Evolutionary conservation across 1,140 invertebrate genomes (phyloP).

Genomic region (Catajapyx aquilonaris): DNA sequence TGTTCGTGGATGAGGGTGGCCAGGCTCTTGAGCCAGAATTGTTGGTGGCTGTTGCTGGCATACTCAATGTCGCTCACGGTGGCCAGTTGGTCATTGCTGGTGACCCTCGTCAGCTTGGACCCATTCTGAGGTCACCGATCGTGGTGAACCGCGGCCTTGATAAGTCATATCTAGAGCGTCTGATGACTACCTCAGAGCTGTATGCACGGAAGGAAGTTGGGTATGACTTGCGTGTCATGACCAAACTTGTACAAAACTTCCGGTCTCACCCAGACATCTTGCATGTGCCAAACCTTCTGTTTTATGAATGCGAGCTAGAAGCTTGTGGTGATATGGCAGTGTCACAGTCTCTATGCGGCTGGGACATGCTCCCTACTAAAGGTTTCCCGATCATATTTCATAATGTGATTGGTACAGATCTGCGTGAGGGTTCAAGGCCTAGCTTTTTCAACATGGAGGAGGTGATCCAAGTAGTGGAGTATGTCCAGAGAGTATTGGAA

Average conservation of each 20-base stretch:
- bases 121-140: constrained; percentile 27
- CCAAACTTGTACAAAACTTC: constrained; percentile 15
- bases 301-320: constrained; percentile 25
- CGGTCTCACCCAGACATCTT: constrained; percentile 21
- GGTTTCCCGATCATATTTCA: background rate
- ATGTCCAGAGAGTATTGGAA: background rate
- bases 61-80: constrained; percentile 13
- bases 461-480: background rate
- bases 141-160: constrained; percentile 22
- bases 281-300: constrained; percentile 22
- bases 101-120: constrained; percentile 65
- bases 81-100: constrained; percentile 49
- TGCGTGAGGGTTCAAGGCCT: background rate
- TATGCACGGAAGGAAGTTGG: constrained; percentile 9
- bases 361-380: background rate
- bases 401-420: background rate
- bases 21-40: constrained; percentile 58
- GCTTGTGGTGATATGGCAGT: background rate
- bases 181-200: constrained; percentile 16
- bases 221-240: constrained; percentile 11
- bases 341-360: background rate
- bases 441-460: constrained; percentile 8
- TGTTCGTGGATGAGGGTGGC: constrained; percentile 73
- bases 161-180: constrained; percentile 27
- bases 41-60: constrained; percentile 36